These are phyloP conservation scores for Lasioglossum baleicum DNA, from an alignment of 1,140 invertebrate species.

Conservation along the genomic window DNA sequence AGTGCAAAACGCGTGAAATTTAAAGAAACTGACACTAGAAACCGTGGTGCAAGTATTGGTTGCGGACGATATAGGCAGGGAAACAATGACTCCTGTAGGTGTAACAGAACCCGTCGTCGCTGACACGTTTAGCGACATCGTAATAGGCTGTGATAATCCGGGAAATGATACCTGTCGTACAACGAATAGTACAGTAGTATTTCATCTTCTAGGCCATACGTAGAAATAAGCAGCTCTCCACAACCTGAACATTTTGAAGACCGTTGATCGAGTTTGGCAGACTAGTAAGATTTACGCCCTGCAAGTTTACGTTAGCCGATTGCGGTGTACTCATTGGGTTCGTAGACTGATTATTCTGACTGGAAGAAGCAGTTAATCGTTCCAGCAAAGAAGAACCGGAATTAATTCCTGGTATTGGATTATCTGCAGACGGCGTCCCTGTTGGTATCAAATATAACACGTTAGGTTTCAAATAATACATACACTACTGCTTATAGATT, in stretches of 20 bases:
- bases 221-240: conserved; percentile 38
- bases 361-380: conserved; percentile 81
- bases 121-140: conserved; percentile 86
- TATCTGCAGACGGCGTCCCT: conserved; percentile 83
- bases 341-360: conserved; percentile 73
- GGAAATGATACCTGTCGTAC: conserved; percentile 86
- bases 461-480: background rate
- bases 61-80: conserved; percentile 76
- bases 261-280: conserved; percentile 87
- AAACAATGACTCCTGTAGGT: conserved; percentile 83
- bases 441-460: conserved; percentile 10
- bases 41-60: conserved; percentile 79
- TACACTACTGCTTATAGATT: too few species aligned
- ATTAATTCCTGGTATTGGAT: conserved; percentile 81
- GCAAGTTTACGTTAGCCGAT: conserved; percentile 82
- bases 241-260: conserved; percentile 88
- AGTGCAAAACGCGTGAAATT: background rate
- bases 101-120: conserved; percentile 79
- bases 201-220: conserved; percentile 36
- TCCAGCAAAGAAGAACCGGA: conserved; percentile 81
- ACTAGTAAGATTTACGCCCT: conserved; percentile 88
- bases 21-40: conserved; percentile 73
- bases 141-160: conserved; percentile 88
- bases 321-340: conserved; percentile 83
- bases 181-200: conserved; percentile 60